Conservation (phyloP, 1,140 invertebrate genomes). For the Chrysopa pallens region DNA sequence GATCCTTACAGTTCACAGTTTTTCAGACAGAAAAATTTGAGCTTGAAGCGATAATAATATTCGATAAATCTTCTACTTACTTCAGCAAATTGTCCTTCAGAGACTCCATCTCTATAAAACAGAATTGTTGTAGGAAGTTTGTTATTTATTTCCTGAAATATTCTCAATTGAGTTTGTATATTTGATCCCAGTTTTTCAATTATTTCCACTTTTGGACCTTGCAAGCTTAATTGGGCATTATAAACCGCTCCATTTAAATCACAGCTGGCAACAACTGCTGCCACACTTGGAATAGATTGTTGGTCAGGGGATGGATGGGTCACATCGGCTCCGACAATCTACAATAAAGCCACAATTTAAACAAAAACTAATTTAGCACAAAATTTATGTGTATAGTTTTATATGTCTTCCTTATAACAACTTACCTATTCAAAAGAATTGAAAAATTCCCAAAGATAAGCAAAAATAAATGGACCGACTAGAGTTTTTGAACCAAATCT, state of each 20-base stretch:
- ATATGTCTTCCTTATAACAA: too few relatives aligned
- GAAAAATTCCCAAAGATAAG: too few relatives aligned
- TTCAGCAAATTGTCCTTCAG: slow-evolving; percentile 66
- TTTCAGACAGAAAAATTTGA: too few relatives aligned
- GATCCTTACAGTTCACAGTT: too few relatives aligned
- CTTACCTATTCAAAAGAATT: too few relatives aligned
- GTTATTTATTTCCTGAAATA: background rate
- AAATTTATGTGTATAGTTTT: too few relatives aligned
- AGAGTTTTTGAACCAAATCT: too few relatives aligned
- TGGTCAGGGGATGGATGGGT: slow-evolving; percentile 67
- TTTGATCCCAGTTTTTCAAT: slow-evolving; percentile 59
- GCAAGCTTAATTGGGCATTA: slow-evolving; percentile 48
- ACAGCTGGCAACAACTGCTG: slow-evolving; percentile 58
- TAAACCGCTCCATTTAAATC: slow-evolving; percentile 45
- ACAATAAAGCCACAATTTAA: too few relatives aligned
- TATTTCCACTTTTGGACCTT: slow-evolving; percentile 41
- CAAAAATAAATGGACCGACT: too few relatives aligned
- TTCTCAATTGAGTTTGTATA: slow-evolving; percentile 31
- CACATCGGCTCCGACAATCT: slow-evolving; percentile 62
- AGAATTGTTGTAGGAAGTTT: slow-evolving; percentile 26
- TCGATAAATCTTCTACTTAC: too few relatives aligned
- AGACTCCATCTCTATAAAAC: slow-evolving; percentile 75
- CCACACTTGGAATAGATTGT: slow-evolving; percentile 54
- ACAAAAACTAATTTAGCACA: too few relatives aligned
- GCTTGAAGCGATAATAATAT: too few relatives aligned